Conservation (phyloP, 2,797 vertebrate genomes). For the Hypotaenidia okinawae region DNA sequence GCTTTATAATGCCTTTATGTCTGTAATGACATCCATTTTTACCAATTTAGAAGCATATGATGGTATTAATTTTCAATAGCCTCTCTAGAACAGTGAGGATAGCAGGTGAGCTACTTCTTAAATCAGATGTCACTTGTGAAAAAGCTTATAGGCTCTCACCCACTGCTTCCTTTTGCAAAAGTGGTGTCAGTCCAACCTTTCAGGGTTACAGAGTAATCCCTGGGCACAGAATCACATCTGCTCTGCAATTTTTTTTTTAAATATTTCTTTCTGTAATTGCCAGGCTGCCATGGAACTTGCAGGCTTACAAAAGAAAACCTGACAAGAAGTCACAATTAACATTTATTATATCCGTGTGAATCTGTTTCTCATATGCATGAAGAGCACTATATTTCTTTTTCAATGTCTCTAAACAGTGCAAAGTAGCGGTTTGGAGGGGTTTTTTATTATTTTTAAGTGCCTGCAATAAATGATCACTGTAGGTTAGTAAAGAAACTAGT, state of each 20-base stretch:
- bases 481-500: neutral
- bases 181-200: neutral
- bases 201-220: neutral
- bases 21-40: neutral
- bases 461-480: neutral
- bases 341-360: neutral
- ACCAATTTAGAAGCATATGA: neutral
- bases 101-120: neutral
- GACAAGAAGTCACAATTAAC: conserved; percentile 16
- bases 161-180: neutral
- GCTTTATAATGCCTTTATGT: neutral
- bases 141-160: neutral
- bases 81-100: neutral
- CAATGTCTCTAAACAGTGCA: neutral
- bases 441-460: neutral
- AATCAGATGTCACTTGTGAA: neutral
- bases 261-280: neutral
- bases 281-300: neutral
- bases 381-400: neutral
- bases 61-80: neutral
- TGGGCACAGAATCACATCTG: neutral
- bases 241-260: neutral
- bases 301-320: conserved; percentile 13
- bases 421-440: neutral
- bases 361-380: neutral